Percentiles rank a stretch among this genome's conserved stretches.
Evolutionary conservation across 2,888 invertebrate genomes (phyloP).

Genomic region (Biston stratarius): DNA sequence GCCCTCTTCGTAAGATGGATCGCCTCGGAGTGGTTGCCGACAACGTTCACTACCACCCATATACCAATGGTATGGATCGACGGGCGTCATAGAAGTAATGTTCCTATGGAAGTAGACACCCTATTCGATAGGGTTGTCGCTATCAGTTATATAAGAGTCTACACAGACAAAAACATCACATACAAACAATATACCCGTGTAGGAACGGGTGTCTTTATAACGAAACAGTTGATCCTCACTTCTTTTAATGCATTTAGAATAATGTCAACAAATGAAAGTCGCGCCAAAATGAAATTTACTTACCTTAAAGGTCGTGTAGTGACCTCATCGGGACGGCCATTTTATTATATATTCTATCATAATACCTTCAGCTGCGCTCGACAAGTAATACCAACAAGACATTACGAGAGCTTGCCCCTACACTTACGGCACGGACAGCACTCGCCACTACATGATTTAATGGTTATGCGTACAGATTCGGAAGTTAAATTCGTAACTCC

Average conservation of each 20-base stretch:
- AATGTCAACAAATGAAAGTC: background rate
- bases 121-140: slow-evolving; percentile 1
- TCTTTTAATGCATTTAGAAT: background rate
- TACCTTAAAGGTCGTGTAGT: background rate
- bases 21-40: background rate
- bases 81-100: background rate
- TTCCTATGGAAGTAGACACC: background rate
- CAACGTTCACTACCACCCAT: background rate
- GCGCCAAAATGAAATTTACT: background rate
- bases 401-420: background rate
- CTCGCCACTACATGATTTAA: slow-evolving; percentile 3
- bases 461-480: background rate
- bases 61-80: background rate
- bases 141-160: background rate
- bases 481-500: background rate
- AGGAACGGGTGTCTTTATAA: background rate
- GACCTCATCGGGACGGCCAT: too few relatives aligned
- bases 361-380: slow-evolving; percentile 5
- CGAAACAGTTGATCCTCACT: background rate
- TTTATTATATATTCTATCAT: too few relatives aligned
- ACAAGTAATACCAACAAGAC: background rate
- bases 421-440: background rate
- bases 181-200: background rate
- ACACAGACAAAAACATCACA: background rate
- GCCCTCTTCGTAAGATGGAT: too few relatives aligned